These are phyloP conservation scores for Ctenochaetus hawaiiensis DNA, from an alignment of 2,797 vertebrate genomes.

Conservation along the genomic window DNA sequence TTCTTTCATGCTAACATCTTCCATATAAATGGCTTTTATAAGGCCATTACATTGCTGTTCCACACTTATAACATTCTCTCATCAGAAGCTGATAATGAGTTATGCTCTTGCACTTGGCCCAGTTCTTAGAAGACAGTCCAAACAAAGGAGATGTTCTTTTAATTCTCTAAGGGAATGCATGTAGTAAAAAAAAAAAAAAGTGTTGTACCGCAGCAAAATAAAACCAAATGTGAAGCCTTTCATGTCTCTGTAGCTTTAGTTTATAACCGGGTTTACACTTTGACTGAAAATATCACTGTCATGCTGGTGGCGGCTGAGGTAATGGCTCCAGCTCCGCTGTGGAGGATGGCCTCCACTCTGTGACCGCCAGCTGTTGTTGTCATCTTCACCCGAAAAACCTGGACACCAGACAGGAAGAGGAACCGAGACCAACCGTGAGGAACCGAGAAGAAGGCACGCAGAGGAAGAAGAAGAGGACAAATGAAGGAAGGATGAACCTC, in stretches of 20 bases:
- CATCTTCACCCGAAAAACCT: slow-evolving; percentile 43
- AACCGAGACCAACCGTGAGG: not conserved
- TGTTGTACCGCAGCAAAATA: slow-evolving; percentile 74
- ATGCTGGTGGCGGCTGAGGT: slow-evolving; percentile 78
- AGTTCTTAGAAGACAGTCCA: slow-evolving; percentile 52
- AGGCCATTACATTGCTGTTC: slow-evolving; percentile 32
- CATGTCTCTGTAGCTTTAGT: slow-evolving; percentile 73
- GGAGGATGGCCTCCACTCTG: slow-evolving; percentile 50
- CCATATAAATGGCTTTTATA: slow-evolving; percentile 43
- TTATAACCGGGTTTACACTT: slow-evolving; percentile 73
- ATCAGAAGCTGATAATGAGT: slow-evolving; percentile 65
- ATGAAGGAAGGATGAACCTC: slow-evolving; percentile 24
- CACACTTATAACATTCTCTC: slow-evolving; percentile 40
- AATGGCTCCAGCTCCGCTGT: slow-evolving; percentile 65
- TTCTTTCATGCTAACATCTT: slow-evolving; percentile 32
- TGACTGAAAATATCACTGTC: slow-evolving; percentile 82
- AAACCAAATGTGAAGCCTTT: slow-evolving; percentile 77
- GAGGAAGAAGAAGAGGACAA: slow-evolving; percentile 12
- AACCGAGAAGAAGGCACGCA: slow-evolving; percentile 16
- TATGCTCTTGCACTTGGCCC: slow-evolving; percentile 65
- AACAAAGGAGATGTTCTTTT: slow-evolving; percentile 65
- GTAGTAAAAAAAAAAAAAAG: slow-evolving; percentile 61
- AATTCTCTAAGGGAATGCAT: slow-evolving; percentile 56
- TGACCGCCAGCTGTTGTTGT: slow-evolving; percentile 57
- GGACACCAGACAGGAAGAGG: slow-evolving; percentile 48